Conservation (phyloP, 2,113 vertebrate species). For the Glaucidium brasilianum region DNA sequence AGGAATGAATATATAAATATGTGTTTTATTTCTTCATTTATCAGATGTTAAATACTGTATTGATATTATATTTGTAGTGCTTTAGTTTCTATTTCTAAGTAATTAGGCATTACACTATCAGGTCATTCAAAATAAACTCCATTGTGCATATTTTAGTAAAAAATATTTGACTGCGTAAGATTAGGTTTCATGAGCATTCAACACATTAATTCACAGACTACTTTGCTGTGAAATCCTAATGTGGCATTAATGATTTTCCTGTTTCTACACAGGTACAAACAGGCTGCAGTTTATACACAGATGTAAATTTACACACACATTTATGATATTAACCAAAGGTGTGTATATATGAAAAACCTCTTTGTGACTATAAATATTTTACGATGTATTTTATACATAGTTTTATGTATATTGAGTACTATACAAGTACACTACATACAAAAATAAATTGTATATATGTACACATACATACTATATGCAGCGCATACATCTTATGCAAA, state of each 20-base stretch:
- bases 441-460: not conserved
- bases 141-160: not conserved
- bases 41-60: not conserved
- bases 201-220: not conserved
- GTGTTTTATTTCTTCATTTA: not conserved
- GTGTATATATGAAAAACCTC: not conserved
- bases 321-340: not conserved
- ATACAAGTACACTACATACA: not conserved
- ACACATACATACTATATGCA: not conserved
- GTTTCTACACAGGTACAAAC: not conserved
- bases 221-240: not conserved
- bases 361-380: not conserved
- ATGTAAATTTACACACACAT: not conserved
- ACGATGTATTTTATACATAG: not conserved
- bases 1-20: not conserved
- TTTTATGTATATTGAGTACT: not conserved
- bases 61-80: not conserved
- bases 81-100: not conserved
- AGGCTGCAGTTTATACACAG: not conserved
- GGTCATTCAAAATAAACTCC: not conserved
- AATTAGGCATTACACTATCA: not conserved
- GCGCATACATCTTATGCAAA: not conserved
- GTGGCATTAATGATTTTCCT: not conserved
- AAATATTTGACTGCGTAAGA: not conserved
- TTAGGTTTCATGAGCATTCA: not conserved